Percentiles rank a stretch among this genome's conserved stretches.
These are phyloP conservation scores for Ianthella basta DNA, from an alignment of 37 sponge, comb jelly and placozoan species.

Conservation along the genomic window DNA sequence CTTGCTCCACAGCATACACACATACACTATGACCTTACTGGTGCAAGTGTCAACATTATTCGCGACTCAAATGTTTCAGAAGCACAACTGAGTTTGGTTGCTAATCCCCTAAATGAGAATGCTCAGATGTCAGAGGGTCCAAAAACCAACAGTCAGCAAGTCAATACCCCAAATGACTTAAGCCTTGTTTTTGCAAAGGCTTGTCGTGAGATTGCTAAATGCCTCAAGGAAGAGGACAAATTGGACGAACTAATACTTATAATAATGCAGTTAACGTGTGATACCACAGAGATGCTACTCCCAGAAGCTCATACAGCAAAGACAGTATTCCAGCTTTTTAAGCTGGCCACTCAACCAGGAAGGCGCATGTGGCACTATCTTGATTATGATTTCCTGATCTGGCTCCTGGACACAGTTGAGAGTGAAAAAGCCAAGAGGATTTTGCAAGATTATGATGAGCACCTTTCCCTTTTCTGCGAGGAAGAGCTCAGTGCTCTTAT, in stretches of 20 bases:
- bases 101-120: too few relatives aligned
- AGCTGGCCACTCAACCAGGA: neutral
- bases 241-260: neutral
- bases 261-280: neutral
- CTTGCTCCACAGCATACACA: neutral
- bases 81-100: too few relatives aligned
- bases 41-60: too few relatives aligned
- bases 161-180: neutral
- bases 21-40: neutral
- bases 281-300: neutral
- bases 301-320: neutral
- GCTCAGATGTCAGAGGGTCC: too few relatives aligned
- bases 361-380: neutral
- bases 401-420: neutral
- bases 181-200: neutral
- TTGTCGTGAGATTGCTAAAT: neutral
- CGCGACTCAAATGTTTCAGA: too few relatives aligned
- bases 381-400: neutral
- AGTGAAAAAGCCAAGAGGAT: neutral
- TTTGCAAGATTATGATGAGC: neutral
- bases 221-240: neutral
- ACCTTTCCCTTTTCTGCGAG: neutral
- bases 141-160: too few relatives aligned
- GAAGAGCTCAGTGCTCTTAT: neutral
- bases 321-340: neutral